Evolutionary conservation across 2,888 invertebrate species (phyloP).

Genomic region (Embidobia sp.): DNA sequence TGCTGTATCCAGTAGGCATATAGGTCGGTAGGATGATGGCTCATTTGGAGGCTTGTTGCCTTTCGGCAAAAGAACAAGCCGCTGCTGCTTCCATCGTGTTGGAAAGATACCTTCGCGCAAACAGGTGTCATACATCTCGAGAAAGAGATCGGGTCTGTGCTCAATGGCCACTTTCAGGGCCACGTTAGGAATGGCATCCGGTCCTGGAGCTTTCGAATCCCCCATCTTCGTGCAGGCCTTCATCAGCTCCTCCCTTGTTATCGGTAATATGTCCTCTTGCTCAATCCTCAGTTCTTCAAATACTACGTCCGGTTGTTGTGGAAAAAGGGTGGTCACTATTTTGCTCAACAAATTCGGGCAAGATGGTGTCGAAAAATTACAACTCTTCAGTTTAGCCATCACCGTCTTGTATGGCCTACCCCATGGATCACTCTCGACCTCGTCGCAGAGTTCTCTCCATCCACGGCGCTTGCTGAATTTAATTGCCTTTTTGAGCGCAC

Average conservation of each 20-base stretch:
- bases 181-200: constrained; percentile 23
- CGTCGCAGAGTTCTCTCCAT: constrained; percentile 63
- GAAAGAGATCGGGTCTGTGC: not conserved
- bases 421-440: constrained; percentile 64
- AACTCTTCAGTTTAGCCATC: constrained; percentile 48
- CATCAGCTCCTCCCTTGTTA: constrained; percentile 56
- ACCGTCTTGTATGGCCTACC: constrained; percentile 63
- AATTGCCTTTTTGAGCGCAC: constrained; percentile 30
- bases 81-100: constrained; percentile 38
- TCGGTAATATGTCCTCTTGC: constrained; percentile 1
- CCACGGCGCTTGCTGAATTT: constrained; percentile 37
- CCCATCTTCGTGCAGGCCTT: constrained; percentile 39
- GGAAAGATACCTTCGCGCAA: constrained; percentile 30
- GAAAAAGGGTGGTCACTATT: constrained; percentile 59
- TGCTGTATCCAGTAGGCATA: constrained; percentile 31
- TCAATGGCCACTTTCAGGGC: constrained; percentile 38
- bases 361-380: constrained; percentile 6
- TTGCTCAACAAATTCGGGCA: constrained; percentile 49
- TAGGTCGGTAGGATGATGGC: constrained; percentile 2
- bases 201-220: constrained; percentile 2
- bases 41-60: not conserved
- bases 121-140: constrained; percentile 25
- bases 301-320: no score
- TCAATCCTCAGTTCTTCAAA: not conserved
- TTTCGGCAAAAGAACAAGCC: constrained; percentile 9